phyloP scores from a whole-genome alignment of 1,140 invertebrate species.

The Hypothenemus hampei region DNA sequence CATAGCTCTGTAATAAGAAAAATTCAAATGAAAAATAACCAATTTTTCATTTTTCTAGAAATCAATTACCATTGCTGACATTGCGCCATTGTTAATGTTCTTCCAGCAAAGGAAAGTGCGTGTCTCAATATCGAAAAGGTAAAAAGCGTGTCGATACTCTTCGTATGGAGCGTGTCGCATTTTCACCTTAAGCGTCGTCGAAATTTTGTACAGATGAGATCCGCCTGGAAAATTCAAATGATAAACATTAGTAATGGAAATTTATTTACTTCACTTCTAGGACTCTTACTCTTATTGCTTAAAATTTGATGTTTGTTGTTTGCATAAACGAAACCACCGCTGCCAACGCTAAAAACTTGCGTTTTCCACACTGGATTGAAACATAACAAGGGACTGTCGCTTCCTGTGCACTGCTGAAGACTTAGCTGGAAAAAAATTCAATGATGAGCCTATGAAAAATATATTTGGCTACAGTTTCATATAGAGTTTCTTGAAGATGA shows the following conservation, averaged over 20 bases:
- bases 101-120: conserved; percentile 30
- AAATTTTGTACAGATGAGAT: conserved; percentile 22
- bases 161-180: too few relatives aligned
- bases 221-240: conserved; percentile 1
- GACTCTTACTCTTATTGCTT: conserved; percentile 3
- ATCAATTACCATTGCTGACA: conserved; percentile 24
- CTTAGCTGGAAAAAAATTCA: conserved; percentile 6
- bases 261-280: too few relatives aligned
- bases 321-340: conserved; percentile 2
- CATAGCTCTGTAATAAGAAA: conserved; percentile 22
- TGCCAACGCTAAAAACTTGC: neutral
- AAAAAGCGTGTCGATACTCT: conserved; percentile 18
- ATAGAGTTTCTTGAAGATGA: too few relatives aligned
- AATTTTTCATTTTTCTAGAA: too few relatives aligned
- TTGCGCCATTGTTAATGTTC: neutral
- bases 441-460: too few relatives aligned
- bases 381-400: neutral
- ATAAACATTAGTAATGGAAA: too few relatives aligned
- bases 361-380: conserved; percentile 14
- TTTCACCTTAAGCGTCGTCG: conserved; percentile 5
- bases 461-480: too few relatives aligned
- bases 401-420: conserved; percentile 9
- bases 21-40: too few relatives aligned
- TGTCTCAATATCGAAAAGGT: conserved; percentile 21
- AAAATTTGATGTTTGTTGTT: neutral